Evolutionary conservation across 2,888 invertebrate genomes (phyloP).

Genomic region (Oligia fasciuncula): DNA sequence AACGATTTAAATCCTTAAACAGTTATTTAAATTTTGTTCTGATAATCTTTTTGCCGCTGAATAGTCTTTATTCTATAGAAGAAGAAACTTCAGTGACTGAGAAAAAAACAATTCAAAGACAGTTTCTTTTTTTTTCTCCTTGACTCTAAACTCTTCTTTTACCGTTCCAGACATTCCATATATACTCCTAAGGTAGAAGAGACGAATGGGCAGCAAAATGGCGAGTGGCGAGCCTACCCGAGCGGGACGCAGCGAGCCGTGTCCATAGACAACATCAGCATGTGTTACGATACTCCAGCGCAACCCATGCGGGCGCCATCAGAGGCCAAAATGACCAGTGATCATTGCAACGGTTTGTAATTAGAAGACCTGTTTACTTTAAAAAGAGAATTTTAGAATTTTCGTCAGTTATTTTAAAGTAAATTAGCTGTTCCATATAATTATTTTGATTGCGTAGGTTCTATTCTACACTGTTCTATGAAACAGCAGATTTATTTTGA

Average conservation of each 20-base stretch:
- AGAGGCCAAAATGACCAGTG: conserved; percentile 81
- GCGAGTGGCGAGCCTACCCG: conserved; percentile 86
- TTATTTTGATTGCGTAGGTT: background rate
- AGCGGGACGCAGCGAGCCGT: conserved; percentile 88
- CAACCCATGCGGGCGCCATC: conserved; percentile 84
- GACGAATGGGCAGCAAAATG: conserved; percentile 79
- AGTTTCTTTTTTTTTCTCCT: background rate
- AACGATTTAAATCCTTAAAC: background rate
- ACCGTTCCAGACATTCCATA: conserved; percentile 90
- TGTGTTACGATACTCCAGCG: conserved; percentile 85
- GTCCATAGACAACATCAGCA: conserved; percentile 91
- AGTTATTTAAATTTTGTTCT: background rate
- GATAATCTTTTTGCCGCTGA: background rate
- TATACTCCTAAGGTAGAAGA: conserved; percentile 93
- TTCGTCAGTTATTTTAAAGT: background rate
- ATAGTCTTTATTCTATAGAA: background rate
- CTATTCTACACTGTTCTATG: background rate
- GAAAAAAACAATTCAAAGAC: background rate
- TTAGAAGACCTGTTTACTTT: background rate
- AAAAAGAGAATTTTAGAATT: background rate
- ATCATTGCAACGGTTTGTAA: conserved; percentile 83
- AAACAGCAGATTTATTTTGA: background rate
- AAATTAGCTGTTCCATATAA: background rate
- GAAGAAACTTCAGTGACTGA: background rate
- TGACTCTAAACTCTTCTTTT: conserved; percentile 11